A percentile compares a stretch with the other conserved stretches of the same genome.
phyloP scores from a whole-genome alignment of 2,797 vertebrate genomes.

The Macropodus opercularis region DNA sequence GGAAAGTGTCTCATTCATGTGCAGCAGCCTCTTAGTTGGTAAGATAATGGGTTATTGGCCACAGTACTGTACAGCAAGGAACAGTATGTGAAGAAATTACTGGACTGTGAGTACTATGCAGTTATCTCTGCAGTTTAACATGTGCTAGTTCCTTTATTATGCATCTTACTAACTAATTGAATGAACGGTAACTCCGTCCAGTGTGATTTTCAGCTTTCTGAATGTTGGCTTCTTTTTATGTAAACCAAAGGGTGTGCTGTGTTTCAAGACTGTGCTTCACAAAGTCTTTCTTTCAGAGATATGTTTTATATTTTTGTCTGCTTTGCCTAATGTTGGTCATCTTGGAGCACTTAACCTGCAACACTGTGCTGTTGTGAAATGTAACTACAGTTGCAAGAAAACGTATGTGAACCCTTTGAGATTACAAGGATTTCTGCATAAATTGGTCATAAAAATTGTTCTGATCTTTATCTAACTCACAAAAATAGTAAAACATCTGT shows the following conservation, averaged over 20 bases:
- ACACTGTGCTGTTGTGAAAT: neutral
- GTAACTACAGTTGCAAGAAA: too few species aligned
- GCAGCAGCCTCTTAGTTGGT: constrained; percentile 61
- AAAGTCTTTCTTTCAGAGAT: too few species aligned
- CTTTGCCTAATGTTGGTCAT: neutral
- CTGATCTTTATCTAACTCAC: too few species aligned
- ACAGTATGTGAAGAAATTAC: constrained; percentile 45
- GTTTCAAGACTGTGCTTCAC: too few species aligned
- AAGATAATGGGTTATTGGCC: constrained; percentile 49
- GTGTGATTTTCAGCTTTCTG: neutral
- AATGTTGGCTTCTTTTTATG: constrained; percentile 4
- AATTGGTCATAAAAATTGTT: too few species aligned
- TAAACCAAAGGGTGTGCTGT: constrained; percentile 32
- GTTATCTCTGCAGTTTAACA: too few species aligned
- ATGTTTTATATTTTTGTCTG: constrained; percentile 24
- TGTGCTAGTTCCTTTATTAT: too few species aligned
- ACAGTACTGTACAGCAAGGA: constrained; percentile 39
- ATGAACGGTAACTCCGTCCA: neutral
- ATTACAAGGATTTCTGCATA: too few species aligned
- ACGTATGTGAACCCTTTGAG: too few species aligned
- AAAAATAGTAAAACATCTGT: too few species aligned
- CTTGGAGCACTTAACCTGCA: constrained; percentile 4
- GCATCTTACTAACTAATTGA: too few species aligned
- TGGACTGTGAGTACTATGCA: neutral
- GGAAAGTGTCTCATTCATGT: neutral